phyloP scores from a whole-genome alignment of 2,888 invertebrate species.

The Criorhina ranunculi region DNA sequence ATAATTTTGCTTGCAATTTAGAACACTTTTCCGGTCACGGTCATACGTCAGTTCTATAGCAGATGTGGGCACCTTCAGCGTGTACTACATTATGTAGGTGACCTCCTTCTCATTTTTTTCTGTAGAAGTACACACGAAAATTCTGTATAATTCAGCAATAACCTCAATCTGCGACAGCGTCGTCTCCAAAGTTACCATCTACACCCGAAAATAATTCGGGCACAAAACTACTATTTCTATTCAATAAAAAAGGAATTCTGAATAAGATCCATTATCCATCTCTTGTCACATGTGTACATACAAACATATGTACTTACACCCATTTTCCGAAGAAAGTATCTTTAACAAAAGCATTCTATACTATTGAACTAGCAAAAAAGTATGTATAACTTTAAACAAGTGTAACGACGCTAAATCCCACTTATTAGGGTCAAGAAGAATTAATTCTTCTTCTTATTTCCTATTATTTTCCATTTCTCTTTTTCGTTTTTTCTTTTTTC shows the following conservation, averaged over 20 bases:
- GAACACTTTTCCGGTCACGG: conserved; percentile 46
- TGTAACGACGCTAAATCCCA: conserved; percentile 62
- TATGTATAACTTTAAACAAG: conserved; percentile 54
- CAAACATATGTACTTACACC: conserved; percentile 5
- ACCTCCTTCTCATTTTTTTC: conserved; percentile 34
- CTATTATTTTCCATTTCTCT: conserved; percentile 32
- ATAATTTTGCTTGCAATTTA: conserved; percentile 2
- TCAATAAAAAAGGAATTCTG: conserved; percentile 47
- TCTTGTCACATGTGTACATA: conserved; percentile 28
- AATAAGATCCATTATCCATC: conserved; percentile 55
- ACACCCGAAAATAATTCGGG: conserved; percentile 36
- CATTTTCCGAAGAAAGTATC: conserved; percentile 13
- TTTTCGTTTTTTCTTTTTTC: conserved; percentile 5
- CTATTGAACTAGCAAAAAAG: not conserved
- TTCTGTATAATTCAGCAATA: conserved; percentile 49
- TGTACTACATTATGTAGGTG: conserved; percentile 44
- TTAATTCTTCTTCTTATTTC: conserved; percentile 64
- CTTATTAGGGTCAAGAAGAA: conserved; percentile 70
- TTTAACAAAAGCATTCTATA: conserved; percentile 5
- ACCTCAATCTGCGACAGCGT: conserved; percentile 37
- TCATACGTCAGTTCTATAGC: conserved; percentile 25
- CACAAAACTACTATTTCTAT: conserved; percentile 35
- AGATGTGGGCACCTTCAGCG: conserved; percentile 8
- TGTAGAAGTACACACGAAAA: conserved; percentile 7
- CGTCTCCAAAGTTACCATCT: conserved; percentile 45